phyloP scores from a whole-genome alignment of 2,113 vertebrate genomes.

The Conger conger region DNA sequence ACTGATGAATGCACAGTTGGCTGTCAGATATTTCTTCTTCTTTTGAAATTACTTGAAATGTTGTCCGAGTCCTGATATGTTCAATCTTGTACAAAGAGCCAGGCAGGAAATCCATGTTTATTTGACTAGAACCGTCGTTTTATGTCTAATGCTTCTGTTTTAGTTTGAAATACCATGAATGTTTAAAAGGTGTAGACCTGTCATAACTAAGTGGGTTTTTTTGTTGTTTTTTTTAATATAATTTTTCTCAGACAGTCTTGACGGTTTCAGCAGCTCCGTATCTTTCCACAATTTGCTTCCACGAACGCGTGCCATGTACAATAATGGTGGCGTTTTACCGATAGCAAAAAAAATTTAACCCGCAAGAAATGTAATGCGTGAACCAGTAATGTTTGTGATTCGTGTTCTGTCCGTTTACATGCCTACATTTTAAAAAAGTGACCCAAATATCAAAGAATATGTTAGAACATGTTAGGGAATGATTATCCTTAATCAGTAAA shows the following conservation, averaged over 20 bases:
- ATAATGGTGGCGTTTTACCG: neutral
- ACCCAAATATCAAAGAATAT: neutral
- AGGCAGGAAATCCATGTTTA: conserved; percentile 59
- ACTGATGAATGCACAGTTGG: conserved; percentile 49
- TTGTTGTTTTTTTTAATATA: neutral
- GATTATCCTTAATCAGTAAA: too few species aligned
- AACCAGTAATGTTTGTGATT: conserved; percentile 42
- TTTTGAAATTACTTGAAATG: conserved; percentile 53
- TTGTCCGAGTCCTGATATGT: conserved; percentile 60
- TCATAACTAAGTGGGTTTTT: conserved; percentile 34
- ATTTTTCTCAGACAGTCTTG: neutral
- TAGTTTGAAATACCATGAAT: conserved; percentile 59
- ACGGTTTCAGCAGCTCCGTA: neutral
- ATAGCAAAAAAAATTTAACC: neutral
- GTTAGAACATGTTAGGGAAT: neutral
- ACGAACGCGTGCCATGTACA: neutral
- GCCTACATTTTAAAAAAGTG: neutral
- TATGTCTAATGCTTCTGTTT: conserved; percentile 46
- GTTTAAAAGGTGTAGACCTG: conserved; percentile 41
- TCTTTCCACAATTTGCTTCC: neutral
- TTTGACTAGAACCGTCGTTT: conserved; percentile 44
- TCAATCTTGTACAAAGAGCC: conserved; percentile 71
- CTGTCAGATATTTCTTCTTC: conserved; percentile 57
- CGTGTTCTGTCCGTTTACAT: neutral
- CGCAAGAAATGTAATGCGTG: conserved; percentile 36